Evolutionary conservation across 2,797 vertebrate species (phyloP).

Genomic region (Synanceia verrucosa): DNA sequence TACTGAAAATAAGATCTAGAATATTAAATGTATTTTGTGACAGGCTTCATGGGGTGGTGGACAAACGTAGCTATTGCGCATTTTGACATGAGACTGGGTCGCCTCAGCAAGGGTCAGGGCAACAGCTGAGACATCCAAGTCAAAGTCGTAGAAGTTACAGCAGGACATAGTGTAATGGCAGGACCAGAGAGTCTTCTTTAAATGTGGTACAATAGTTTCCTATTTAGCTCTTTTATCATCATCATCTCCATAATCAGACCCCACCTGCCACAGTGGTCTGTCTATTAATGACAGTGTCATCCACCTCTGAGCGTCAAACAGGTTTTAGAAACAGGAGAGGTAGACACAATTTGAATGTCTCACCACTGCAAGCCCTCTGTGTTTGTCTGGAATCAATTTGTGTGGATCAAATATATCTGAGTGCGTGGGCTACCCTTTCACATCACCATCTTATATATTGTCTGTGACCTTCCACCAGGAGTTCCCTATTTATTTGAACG

Average conservation of each 20-base stretch:
- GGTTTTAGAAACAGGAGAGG: not conserved
- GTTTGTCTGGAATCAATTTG: conserved; percentile 5
- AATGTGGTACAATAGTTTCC: conserved; percentile 5
- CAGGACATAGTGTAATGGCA: conserved; percentile 3
- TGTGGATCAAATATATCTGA: conserved; percentile 12
- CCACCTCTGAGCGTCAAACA: not conserved
- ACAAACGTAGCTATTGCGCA: no score
- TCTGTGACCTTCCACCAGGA: conserved; percentile 6
- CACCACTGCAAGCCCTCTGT: not conserved
- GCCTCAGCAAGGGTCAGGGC: conserved; percentile 21
- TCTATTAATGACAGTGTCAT: not conserved
- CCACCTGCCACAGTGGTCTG: not conserved
- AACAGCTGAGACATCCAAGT: conserved; percentile 23
- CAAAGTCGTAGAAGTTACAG: not conserved
- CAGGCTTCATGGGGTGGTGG: not conserved
- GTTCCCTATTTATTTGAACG: conserved; percentile 16
- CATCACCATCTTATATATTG: conserved; percentile 10
- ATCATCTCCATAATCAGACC: not conserved
- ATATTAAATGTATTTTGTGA: conserved; percentile 15
- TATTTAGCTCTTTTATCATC: conserved; percentile 1
- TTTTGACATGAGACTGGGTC: conserved; percentile 34
- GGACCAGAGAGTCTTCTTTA: conserved; percentile 7
- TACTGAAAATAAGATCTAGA: conserved; percentile 11
- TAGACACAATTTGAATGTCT: not conserved
- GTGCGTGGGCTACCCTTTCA: not conserved